Evolutionary conservation across 2,797 vertebrate species (phyloP).

Genomic region (Chromis chromis): DNA sequence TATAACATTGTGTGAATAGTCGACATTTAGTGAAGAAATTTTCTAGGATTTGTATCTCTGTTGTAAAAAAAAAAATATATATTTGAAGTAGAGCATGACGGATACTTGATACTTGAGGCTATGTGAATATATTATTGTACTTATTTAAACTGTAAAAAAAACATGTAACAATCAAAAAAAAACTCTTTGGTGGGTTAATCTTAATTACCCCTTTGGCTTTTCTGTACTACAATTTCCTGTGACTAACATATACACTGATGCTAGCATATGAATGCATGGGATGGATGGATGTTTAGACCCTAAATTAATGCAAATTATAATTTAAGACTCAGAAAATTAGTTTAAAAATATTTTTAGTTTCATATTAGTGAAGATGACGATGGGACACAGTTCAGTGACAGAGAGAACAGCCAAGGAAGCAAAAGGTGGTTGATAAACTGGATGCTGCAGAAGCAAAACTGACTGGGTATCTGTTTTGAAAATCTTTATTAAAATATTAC

Average conservation of each 20-base stretch:
- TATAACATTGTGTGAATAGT: background rate
- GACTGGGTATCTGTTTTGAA: constrained; percentile 20
- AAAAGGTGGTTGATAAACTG: background rate
- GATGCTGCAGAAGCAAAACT: constrained; percentile 17
- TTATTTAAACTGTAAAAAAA: background rate
- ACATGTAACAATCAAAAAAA: too few species aligned
- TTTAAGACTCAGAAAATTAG: too few species aligned
- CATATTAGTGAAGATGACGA: background rate
- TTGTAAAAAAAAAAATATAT: background rate
- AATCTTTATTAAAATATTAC: constrained; percentile 30
- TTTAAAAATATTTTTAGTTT: background rate
- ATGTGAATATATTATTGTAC: background rate
- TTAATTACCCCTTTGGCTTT: background rate
- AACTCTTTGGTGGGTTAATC: background rate
- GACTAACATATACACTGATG: background rate
- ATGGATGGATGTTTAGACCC: too few species aligned
- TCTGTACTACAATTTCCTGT: background rate
- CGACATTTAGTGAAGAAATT: background rate
- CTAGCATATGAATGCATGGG: too few species aligned
- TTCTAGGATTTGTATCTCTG: background rate
- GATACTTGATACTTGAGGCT: background rate
- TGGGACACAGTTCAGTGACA: background rate
- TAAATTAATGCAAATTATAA: too few species aligned
- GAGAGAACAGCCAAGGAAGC: background rate
- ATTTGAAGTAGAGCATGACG: background rate